Evolutionary conservation across 2,797 vertebrate genomes (phyloP).

Genomic region (Tangara arthus): DNA sequence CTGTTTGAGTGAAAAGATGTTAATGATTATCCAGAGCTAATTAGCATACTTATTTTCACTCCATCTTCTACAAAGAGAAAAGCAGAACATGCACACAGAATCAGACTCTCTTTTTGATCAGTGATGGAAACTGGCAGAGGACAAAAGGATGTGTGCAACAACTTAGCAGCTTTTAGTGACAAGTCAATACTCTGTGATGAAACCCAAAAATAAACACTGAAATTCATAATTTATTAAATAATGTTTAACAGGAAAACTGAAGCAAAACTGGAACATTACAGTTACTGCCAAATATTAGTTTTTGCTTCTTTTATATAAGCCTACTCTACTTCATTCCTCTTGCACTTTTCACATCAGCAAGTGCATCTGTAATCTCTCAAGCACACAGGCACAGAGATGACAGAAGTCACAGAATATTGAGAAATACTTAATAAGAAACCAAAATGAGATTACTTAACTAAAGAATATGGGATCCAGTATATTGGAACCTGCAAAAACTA

Average conservation of each 20-base stretch:
- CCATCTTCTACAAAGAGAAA: constrained; percentile 19
- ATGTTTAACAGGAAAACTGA: neutral
- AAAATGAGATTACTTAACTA: neutral
- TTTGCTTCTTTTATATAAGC: neutral
- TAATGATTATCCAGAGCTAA: constrained; percentile 49
- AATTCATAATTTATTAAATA: neutral
- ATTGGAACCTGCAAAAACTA: neutral
- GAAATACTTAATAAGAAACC: neutral
- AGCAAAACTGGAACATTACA: neutral
- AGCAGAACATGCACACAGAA: constrained; percentile 11
- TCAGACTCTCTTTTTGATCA: constrained; percentile 16
- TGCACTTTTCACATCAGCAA: neutral
- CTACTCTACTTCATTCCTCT: neutral
- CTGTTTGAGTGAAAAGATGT: constrained; percentile 33
- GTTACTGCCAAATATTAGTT: neutral
- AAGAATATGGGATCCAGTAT: neutral
- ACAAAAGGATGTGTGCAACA: constrained; percentile 9
- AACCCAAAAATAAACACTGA: neutral
- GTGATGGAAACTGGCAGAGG: constrained; percentile 9
- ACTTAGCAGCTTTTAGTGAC: neutral
- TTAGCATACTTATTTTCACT: constrained; percentile 49
- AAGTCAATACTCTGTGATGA: neutral
- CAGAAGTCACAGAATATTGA: neutral
- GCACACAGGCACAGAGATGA: neutral
- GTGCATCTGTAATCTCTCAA: neutral